Evolutionary conservation across 2,888 invertebrate species (phyloP).

Genomic region (Stenodera caucasica): DNA sequence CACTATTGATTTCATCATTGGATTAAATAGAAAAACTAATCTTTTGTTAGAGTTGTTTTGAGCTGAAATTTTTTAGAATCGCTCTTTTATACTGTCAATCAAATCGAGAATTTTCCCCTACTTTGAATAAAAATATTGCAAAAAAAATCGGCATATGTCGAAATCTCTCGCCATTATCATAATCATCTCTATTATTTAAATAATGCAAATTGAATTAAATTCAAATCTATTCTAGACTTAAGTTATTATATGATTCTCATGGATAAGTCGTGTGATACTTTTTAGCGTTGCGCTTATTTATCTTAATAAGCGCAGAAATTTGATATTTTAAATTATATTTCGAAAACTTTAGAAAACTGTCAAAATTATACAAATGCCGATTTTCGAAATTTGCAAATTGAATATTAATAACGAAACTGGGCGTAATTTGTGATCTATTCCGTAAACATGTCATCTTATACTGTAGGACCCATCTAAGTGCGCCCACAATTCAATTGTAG

Average conservation of each 20-base stretch:
- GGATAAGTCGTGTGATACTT: neutral
- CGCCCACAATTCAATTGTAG: too few relatives aligned
- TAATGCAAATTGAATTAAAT: neutral
- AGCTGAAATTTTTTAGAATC: neutral
- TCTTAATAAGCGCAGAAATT: neutral
- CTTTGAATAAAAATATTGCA: neutral
- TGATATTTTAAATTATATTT: neutral
- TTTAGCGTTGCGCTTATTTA: neutral
- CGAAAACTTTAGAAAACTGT: neutral
- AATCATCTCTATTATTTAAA: slow-evolving; percentile 2
- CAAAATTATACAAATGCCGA: neutral
- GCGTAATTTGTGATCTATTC: too few relatives aligned
- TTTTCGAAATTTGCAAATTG: too few relatives aligned
- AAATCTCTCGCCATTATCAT: neutral
- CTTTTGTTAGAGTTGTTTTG: neutral
- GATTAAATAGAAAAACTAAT: neutral
- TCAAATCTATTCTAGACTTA: neutral
- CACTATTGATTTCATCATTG: neutral
- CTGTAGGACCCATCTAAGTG: too few relatives aligned
- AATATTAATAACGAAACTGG: too few relatives aligned
- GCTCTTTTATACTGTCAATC: neutral
- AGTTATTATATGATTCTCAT: neutral
- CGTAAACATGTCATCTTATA: too few relatives aligned
- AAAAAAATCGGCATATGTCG: neutral
- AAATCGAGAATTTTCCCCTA: neutral